phyloP scores from a whole-genome alignment of 1,140 invertebrate genomes.

The Cecropterus lyciades region DNA sequence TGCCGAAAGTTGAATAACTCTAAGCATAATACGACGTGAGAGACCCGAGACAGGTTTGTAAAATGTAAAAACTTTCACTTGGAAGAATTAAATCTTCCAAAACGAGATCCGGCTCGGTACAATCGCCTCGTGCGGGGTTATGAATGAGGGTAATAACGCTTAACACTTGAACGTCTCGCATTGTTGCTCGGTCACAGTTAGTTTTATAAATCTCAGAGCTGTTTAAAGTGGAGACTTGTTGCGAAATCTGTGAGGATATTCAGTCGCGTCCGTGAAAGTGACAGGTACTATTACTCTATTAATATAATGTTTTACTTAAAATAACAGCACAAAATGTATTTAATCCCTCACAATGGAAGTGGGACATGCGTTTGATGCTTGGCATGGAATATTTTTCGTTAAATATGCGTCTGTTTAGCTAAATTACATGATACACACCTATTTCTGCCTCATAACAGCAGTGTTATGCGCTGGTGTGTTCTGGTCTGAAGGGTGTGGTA shows the following conservation, averaged over 20 bases:
- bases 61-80: slow-evolving; percentile 71
- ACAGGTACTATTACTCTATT: no score
- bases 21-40: slow-evolving; percentile 53
- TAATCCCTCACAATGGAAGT: no score
- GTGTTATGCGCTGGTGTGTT: no score
- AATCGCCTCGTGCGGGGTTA: slow-evolving; percentile 39
- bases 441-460: no score
- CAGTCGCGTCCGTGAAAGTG: no score
- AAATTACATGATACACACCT: no score
- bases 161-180: slow-evolving; percentile 10
- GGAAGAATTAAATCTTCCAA: slow-evolving; percentile 50
- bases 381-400: no score
- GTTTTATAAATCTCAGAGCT: slow-evolving; percentile 50
- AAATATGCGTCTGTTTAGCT: no score
- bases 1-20: slow-evolving; percentile 71
- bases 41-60: slow-evolving; percentile 53
- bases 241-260: neutral
- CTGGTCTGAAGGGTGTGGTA: no score
- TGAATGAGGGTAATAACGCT: slow-evolving; percentile 37
- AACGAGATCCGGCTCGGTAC: slow-evolving; percentile 57
- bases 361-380: no score
- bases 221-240: slow-evolving; percentile 41
- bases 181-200: slow-evolving; percentile 17
- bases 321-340: no score
- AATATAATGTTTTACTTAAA: no score